Base-by-base conservation (phyloP, 2,888 invertebrate genomes). In the Xylophagus ater region DNA sequence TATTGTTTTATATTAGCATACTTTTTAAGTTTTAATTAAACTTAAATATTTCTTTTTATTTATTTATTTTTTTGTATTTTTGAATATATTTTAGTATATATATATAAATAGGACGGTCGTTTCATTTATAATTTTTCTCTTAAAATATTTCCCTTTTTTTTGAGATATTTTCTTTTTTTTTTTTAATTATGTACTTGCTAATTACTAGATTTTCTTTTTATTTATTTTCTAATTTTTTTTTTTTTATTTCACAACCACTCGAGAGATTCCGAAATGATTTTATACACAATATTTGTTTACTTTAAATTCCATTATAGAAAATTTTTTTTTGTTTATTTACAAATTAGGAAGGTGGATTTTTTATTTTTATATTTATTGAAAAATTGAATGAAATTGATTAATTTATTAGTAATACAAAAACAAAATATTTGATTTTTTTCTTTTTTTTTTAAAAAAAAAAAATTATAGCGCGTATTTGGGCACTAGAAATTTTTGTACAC, bases 21-120 rank as follows among this genome's bases (percentile, higher is more conserved):
- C n/a, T n/a, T n/a, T n/a, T n/a, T n/a, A n/a, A n/a, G n/a, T n/a
- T n/a, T n/a, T n/a, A n/a, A n/a, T n/a, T n/a, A n/a, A 10, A 26
- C 2, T 12, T 26, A 26, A 26, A 26, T 26, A 26, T 26, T 26
- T 26, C n/a, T 10, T 26, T 13, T 23, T 23, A 8, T 8, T 12
- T 13, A 13, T 26, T 26, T 26, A 26, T 26, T n/a, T 13, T 12
- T 12, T 26, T 10, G 5, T 26, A 26, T 5, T 26, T 12, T 26
- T 5, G 41, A 42, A 43, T 46, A 46, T 28, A 30, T 38, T 25
- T 31, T 35, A 25, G 9, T 26, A 8, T 38, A 28, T 26, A 14
- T 49, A 44, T 48, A 50, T 44, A 49, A 45, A 50, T 49, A 49
- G 51, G 51, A 51, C 51, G 51, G 51, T 48, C 45, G 46, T 49